These are phyloP conservation scores for Temnothorax nylanderi DNA, from an alignment of 1,140 invertebrate genomes.

Conservation along the genomic window DNA sequence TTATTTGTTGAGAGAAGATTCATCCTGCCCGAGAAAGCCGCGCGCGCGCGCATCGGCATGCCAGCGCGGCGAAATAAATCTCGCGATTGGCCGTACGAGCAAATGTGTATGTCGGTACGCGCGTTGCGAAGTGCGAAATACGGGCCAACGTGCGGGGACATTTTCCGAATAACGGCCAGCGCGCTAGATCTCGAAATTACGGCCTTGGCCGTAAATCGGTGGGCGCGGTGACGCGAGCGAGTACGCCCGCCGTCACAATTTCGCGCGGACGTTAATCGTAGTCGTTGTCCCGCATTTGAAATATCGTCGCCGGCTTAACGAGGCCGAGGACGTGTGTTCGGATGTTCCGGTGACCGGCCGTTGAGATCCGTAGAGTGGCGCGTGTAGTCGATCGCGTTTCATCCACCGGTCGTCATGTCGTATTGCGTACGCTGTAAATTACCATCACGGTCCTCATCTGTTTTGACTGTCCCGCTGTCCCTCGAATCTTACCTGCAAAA, in stretches of 20 bases:
- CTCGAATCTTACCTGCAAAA: not conserved
- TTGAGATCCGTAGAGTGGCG: conserved; percentile 15
- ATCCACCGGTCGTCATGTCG: not conserved
- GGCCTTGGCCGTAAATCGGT: conserved; percentile 64
- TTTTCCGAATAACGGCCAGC: conserved; percentile 53
- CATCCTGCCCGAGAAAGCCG: not conserved
- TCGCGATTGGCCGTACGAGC: conserved; percentile 24
- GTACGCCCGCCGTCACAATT: conserved; percentile 57
- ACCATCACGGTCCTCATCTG: not conserved
- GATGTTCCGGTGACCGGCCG: conserved; percentile 25
- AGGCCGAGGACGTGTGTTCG: conserved; percentile 33
- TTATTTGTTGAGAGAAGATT: not conserved
- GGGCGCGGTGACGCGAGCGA: not conserved
- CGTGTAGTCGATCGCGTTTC: conserved; percentile 18
- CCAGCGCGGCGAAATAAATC: conserved; percentile 24
- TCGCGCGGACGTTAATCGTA: conserved; percentile 68
- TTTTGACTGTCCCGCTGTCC: not conserved
- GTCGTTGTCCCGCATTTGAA: conserved; percentile 44
- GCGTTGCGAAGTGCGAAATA: conserved; percentile 24
- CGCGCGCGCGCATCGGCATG: not conserved
- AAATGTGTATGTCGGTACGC: conserved; percentile 1
- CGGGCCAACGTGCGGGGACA: not conserved
- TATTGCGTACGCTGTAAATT: not conserved
- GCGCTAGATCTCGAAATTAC: conserved; percentile 53
- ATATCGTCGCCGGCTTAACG: conserved; percentile 61